These are phyloP conservation scores for Operophtera brumata DNA, from an alignment of 2,888 invertebrate genomes.

Conservation along the genomic window DNA sequence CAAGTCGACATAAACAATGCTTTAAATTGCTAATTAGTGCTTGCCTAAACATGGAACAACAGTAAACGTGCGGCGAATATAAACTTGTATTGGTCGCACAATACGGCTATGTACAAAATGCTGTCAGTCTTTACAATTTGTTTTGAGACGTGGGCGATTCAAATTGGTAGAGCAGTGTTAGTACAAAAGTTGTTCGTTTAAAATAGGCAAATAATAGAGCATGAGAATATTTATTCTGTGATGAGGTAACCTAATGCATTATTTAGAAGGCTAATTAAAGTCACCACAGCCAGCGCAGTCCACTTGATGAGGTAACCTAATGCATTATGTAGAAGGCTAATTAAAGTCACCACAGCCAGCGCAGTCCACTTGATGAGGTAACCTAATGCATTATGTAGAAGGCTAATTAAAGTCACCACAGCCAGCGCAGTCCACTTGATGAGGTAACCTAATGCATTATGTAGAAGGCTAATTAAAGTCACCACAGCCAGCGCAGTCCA, in stretches of 20 bases:
- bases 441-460: constrained; percentile 47
- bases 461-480: constrained; percentile 43
- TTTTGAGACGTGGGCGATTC: not conserved
- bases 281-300: constrained; percentile 30
- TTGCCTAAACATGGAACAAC: constrained; percentile 66
- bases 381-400: constrained; percentile 45
- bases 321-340: constrained; percentile 44
- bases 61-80: constrained; percentile 57
- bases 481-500: constrained; percentile 24
- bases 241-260: constrained; percentile 46
- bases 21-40: constrained; percentile 72
- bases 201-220: constrained; percentile 36
- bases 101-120: constrained; percentile 33
- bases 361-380: constrained; percentile 32
- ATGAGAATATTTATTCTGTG: too few species aligned
- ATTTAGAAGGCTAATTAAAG: constrained; percentile 44
- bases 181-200: constrained; percentile 4
- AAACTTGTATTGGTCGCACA: constrained; percentile 33
- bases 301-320: constrained; percentile 37
- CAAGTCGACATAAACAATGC: constrained; percentile 58
- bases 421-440: constrained; percentile 9
- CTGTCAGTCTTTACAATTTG: not conserved
- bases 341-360: constrained; percentile 41
- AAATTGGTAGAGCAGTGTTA: not conserved
- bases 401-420: constrained; percentile 43